Conservation (phyloP, 1,140 invertebrate genomes). For the Drosophila ambigua region DNA sequence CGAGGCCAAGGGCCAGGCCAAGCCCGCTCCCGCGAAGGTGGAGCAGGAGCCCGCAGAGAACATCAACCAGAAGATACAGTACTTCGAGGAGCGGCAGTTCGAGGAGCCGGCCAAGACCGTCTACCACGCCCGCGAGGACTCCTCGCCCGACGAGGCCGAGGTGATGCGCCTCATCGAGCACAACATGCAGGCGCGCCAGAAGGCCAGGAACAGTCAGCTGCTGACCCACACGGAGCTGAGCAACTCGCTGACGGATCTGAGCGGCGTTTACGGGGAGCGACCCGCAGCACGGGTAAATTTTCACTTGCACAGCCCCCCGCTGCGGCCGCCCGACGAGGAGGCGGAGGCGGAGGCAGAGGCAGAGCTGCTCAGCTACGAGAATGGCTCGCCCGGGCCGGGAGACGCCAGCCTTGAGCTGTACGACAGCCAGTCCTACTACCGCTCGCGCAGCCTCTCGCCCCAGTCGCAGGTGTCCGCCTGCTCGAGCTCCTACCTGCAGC, state of each 20-base stretch:
- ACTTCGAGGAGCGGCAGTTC: slow-evolving; percentile 88
- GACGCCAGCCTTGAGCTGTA: slow-evolving; percentile 85
- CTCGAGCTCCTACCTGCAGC: slow-evolving; percentile 86
- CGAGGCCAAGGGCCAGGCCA: slow-evolving; percentile 14
- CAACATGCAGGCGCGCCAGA: slow-evolving; percentile 68
- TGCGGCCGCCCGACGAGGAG: slow-evolving; percentile 63
- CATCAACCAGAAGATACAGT: slow-evolving; percentile 90
- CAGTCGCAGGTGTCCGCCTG: slow-evolving; percentile 85
- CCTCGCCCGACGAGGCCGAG: slow-evolving; percentile 84
- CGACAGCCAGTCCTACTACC: slow-evolving; percentile 86
- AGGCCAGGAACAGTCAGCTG: slow-evolving; percentile 52
- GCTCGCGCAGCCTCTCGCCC: slow-evolving; percentile 88
- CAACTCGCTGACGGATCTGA: slow-evolving; percentile 89
- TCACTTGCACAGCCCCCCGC: slow-evolving; percentile 77
- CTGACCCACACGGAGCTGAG: slow-evolving; percentile 77
- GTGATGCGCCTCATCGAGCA: slow-evolving; percentile 77
- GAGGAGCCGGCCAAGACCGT: slow-evolving; percentile 84
- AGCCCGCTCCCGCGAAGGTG: not conserved
- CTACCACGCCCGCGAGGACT: slow-evolving; percentile 86
- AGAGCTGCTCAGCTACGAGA: slow-evolving; percentile 62
- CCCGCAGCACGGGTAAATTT: slow-evolving; percentile 84
- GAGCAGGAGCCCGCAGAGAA: slow-evolving; percentile 44
- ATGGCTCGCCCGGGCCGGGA: slow-evolving; percentile 41
- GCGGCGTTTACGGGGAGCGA: slow-evolving; percentile 91
- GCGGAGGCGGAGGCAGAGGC: not conserved